Conservation (phyloP, 2,113 vertebrate species). For the Acrocephalus arundinaceus region DNA sequence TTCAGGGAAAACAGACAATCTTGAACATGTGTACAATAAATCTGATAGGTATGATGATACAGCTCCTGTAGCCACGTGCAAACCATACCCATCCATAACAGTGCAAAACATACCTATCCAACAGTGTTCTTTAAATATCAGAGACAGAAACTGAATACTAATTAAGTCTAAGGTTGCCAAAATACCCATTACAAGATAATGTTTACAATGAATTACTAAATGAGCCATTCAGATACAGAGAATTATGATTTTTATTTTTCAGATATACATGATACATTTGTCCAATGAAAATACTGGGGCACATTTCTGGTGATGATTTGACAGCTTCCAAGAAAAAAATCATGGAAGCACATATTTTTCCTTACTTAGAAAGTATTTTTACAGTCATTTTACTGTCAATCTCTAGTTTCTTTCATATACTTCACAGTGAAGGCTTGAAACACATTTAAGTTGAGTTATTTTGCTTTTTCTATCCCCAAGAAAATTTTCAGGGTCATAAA, state of each 20-base stretch:
- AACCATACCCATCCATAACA: background rate
- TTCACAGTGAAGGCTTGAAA: background rate
- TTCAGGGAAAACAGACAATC: background rate
- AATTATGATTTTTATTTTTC: background rate
- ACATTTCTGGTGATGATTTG: background rate
- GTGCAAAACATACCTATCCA: background rate
- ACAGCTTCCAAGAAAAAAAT: background rate
- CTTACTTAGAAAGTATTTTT: conserved; percentile 11
- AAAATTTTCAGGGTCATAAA: background rate
- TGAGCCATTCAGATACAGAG: background rate
- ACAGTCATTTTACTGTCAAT: conserved; percentile 14
- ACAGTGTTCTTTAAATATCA: background rate
- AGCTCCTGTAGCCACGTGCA: background rate
- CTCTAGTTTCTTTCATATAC: background rate
- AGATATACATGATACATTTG: background rate
- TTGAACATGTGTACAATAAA: background rate
- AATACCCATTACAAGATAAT: background rate
- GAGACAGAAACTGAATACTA: background rate
- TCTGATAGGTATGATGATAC: background rate
- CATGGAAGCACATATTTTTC: background rate
- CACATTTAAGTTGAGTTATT: background rate
- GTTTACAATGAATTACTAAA: background rate
- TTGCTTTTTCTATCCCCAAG: background rate
- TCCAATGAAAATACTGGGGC: background rate
- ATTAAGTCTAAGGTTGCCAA: background rate